Evolutionary conservation across 2,888 invertebrate species (phyloP), one percentile per base, ranked within the genome.

Genomic region (Drosophila anceps): DNA sequence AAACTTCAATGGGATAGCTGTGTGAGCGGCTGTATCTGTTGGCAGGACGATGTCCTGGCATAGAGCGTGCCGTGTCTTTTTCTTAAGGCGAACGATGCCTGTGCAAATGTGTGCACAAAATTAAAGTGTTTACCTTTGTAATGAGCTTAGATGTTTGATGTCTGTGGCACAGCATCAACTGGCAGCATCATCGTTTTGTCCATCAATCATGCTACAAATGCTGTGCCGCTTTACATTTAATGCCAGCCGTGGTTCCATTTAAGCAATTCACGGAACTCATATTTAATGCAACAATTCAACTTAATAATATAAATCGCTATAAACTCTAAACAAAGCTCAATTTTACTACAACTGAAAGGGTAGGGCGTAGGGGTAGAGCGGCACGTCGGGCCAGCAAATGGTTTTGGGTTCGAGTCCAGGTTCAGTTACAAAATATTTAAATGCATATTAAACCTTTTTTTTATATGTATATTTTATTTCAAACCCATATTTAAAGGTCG

Each of bases 81-180:
- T 54, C 44, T 54, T 27, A 24, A 24, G 43, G 7, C 37, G 37
- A 9, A 33, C 18, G 43, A 27, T 37, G 61, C 35, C 72, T 57
- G 46, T 43, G 61, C 71, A 66, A 78, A 80, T 70, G 55, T 82
- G 73, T 75, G 70, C 70, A 37, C 63, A 69, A 76, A 66, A 66
- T 73, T 67, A 67, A 69, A 69, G 61, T 73, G 73, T 80, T 87
- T 80, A 62, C 71, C 70, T 62, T 76, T 68, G 59, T 75, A 73
- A 77, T 79, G 70, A 78, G 69, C 73, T 67, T 57, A 48, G 55
- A 60, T 71, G 63, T 71, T 69, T 68, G 60, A 41, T 35, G 53
- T 53, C 51, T 46, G 50, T 0, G 18, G 31, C 31, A 18, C 50
- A 33, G 31, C 41, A 24, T 41, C 29, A 39, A 27, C 29, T 31